These are phyloP conservation scores for Crotalus helleri DNA, from an alignment of 2,113 vertebrate genomes.

Conservation along the genomic window DNA sequence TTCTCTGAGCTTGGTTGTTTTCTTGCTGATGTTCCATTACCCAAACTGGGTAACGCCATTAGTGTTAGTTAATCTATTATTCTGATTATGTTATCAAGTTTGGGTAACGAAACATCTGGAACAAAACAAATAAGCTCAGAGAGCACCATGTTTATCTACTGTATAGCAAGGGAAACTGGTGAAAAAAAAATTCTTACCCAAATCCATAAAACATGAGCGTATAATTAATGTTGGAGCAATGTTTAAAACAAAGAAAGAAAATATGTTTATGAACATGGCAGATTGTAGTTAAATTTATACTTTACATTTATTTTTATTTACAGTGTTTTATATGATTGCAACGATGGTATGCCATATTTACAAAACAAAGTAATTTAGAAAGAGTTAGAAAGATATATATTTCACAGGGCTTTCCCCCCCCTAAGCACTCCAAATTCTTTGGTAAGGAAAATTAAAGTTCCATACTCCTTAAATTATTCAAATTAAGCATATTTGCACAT, in stretches of 20 bases:
- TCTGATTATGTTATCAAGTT: background rate
- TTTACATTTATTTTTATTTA: background rate
- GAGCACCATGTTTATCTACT: background rate
- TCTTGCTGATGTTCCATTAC: too few relatives aligned
- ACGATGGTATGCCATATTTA: background rate
- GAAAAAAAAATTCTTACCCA: background rate
- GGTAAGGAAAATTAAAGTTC: background rate
- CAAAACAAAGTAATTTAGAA: background rate
- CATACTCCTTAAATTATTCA: background rate
- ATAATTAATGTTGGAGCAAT: background rate
- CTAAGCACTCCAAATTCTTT: background rate
- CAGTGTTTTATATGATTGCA: background rate
- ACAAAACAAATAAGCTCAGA: background rate
- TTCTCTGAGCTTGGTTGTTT: too few relatives aligned
- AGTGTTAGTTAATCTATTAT: too few relatives aligned
- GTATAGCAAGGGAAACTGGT: background rate
- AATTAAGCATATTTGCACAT: background rate
- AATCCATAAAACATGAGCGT: background rate
- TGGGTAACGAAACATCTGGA: background rate
- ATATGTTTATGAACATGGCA: background rate
- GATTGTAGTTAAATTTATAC: background rate
- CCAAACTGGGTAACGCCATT: too few relatives aligned
- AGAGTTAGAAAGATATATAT: background rate
- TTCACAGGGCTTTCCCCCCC: background rate
- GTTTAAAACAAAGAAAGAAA: background rate